A percentile compares a stretch with the other conserved stretches of the same genome.
phyloP scores from a whole-genome alignment of 2,888 invertebrate species.

The Drosophila histrio region DNA sequence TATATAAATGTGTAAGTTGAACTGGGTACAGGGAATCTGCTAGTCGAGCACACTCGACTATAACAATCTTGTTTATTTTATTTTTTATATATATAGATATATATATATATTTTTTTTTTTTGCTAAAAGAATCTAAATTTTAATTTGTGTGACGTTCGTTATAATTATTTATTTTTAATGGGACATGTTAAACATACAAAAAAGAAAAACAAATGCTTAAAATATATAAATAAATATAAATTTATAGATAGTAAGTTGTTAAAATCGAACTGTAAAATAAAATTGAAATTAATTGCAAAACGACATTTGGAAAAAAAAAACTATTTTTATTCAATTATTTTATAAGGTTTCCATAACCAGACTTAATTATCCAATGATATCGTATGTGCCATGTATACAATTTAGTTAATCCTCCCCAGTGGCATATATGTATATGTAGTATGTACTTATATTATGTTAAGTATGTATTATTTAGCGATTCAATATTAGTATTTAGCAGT shows the following conservation, averaged over 20 bases:
- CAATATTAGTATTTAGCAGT: conserved; percentile 24
- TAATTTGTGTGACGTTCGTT: conserved; percentile 34
- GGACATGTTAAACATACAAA: conserved; percentile 46
- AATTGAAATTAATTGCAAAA: conserved; percentile 13
- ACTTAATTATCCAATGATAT: background rate
- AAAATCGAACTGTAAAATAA: conserved; percentile 48
- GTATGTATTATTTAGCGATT: conserved; percentile 19
- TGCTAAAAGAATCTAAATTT: background rate
- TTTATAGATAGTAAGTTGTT: conserved; percentile 40
- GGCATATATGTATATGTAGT: background rate
- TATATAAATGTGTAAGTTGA: background rate
- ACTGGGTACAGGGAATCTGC: conserved; percentile 2
- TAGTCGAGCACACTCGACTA: conserved; percentile 12
- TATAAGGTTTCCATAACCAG: background rate
- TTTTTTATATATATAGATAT: conserved; percentile 8
- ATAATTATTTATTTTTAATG: conserved; percentile 55
- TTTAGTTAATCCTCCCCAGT: background rate
- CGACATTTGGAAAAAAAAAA: conserved; percentile 2
- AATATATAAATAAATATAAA: background rate
- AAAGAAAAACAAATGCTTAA: background rate
- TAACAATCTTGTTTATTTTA: conserved; percentile 22
- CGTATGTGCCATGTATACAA: conserved; percentile 7
- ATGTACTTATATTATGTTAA: conserved; percentile 17
- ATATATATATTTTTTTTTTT: conserved; percentile 25
- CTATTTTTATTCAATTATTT: conserved; percentile 6